Percentiles rank a stretch among this genome's conserved stretches.
phyloP scores from a whole-genome alignment of 2,888 invertebrate species.

The Leptopilina drosophilae region DNA sequence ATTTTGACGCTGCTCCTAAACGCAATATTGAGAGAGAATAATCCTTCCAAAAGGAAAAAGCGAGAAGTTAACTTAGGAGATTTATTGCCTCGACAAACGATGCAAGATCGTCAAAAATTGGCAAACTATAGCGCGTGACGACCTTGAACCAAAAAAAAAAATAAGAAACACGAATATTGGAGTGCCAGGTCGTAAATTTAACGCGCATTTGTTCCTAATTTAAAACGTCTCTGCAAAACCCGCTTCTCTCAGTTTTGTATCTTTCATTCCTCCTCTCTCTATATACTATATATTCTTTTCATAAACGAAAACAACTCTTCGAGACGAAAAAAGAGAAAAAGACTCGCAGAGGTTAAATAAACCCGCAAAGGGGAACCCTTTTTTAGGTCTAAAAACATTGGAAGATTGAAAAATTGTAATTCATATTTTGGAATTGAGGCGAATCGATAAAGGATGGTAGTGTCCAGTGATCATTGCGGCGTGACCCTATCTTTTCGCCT shows the following conservation, averaged over 20 bases:
- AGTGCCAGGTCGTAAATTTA: slow-evolving; percentile 64
- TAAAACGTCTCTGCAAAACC: slow-evolving; percentile 59
- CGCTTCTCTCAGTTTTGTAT: slow-evolving; percentile 16
- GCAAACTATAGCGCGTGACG: slow-evolving; percentile 44
- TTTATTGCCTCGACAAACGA: slow-evolving; percentile 51
- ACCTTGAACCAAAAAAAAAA: slow-evolving; percentile 40
- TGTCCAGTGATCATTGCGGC: slow-evolving; percentile 70
- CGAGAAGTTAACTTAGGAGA: slow-evolving; percentile 35
- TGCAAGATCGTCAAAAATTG: slow-evolving; percentile 54
- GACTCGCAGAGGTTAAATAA: no score
- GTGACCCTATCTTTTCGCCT: slow-evolving; percentile 28
- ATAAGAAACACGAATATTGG: slow-evolving; percentile 61
- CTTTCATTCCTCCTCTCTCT: background rate
- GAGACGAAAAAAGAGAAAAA: no score
- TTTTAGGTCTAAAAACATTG: no score
- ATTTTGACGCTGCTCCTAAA: background rate
- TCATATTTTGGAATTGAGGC: slow-evolving; percentile 14
- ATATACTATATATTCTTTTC: background rate
- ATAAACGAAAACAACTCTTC: slow-evolving; percentile 17
- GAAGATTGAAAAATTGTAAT: no score
- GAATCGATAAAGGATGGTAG: slow-evolving; percentile 67
- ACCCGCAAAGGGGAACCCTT: no score
- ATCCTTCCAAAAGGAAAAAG: no score
- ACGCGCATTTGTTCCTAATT: slow-evolving; percentile 69
- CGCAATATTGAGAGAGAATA: no score